These are phyloP conservation scores for Butastur rufipennis DNA, from an alignment of 2,113 vertebrate genomes.

Conservation along the genomic window DNA sequence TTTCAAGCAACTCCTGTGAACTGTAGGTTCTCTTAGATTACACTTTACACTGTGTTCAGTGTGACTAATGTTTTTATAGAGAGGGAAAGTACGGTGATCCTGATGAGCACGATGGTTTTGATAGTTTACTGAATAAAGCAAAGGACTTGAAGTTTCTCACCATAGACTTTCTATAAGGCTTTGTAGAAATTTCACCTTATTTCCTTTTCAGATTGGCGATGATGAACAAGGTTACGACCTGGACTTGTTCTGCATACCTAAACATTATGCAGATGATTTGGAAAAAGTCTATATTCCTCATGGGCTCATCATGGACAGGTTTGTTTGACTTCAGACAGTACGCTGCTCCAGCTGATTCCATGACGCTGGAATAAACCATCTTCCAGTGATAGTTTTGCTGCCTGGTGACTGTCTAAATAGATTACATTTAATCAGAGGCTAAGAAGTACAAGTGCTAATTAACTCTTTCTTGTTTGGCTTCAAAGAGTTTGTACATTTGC, in stretches of 20 bases:
- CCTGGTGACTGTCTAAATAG: background rate
- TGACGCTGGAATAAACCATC: background rate
- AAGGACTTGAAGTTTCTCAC: background rate
- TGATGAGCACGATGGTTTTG: accelerated
- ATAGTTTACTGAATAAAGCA: background rate
- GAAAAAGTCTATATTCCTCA: slow-evolving; percentile 97
- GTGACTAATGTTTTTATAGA: background rate
- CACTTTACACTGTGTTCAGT: background rate
- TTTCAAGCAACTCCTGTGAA: background rate
- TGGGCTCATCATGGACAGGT: slow-evolving; percentile 98
- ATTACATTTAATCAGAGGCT: background rate
- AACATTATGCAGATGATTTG: slow-evolving; percentile 90
- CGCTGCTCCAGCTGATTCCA: background rate
- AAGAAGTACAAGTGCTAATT: background rate
- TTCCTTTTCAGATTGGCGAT: slow-evolving; percentile 88
- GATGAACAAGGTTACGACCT: slow-evolving; percentile 96
- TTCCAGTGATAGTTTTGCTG: background rate
- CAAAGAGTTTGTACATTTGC: background rate
- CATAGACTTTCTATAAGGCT: background rate
- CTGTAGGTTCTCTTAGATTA: background rate
- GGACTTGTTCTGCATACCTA: slow-evolving; percentile 97
- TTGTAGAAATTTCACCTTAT: slow-evolving; percentile 2
- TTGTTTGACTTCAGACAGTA: slow-evolving; percentile 32
- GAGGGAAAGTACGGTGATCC: background rate
- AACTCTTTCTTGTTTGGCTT: background rate